Conservation (phyloP, 2,888 invertebrate species). For the Matsumyia berberina region DNA sequence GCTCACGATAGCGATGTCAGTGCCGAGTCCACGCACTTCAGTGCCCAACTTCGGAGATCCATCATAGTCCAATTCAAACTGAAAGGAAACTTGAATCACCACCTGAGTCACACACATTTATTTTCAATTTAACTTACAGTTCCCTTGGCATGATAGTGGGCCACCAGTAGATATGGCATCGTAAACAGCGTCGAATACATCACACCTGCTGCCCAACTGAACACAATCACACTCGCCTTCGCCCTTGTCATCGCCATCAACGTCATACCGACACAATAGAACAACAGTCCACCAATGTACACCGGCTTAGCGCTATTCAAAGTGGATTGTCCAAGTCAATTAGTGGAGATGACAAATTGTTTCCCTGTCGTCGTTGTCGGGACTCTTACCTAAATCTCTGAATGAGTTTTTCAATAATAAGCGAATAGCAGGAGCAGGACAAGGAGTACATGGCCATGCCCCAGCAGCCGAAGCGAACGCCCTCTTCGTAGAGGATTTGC, state of each 20-base stretch:
- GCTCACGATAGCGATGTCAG: conserved; percentile 96
- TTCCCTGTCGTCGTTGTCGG: conserved; percentile 27
- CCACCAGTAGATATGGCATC: conserved; percentile 97
- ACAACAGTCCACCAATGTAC: conserved; percentile 94
- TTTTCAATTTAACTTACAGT: conserved; percentile 87
- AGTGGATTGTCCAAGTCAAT: conserved; percentile 81
- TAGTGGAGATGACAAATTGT: conserved; percentile 53
- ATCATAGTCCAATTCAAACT: conserved; percentile 87
- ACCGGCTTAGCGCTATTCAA: conserved; percentile 91
- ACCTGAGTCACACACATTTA: background rate
- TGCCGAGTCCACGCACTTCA: conserved; percentile 94
- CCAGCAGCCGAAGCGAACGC: conserved; percentile 97
- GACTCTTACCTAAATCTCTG: conserved; percentile 87
- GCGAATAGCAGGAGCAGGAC: conserved; percentile 97
- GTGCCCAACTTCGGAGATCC: conserved; percentile 86
- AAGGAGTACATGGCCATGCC: conserved; percentile 98
- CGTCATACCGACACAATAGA: conserved; percentile 95
- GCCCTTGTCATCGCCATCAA: conserved; percentile 92
- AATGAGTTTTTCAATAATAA: conserved; percentile 94
- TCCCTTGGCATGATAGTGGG: conserved; percentile 96
- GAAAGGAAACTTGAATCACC: conserved; percentile 76
- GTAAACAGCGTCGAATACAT: conserved; percentile 99
- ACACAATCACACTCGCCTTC: conserved; percentile 91
- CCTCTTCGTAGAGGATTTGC: conserved; percentile 92
- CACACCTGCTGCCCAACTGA: conserved; percentile 97